Conservation (phyloP, 2,797 vertebrate genomes). For the Acipenser ruthenus region DNA sequence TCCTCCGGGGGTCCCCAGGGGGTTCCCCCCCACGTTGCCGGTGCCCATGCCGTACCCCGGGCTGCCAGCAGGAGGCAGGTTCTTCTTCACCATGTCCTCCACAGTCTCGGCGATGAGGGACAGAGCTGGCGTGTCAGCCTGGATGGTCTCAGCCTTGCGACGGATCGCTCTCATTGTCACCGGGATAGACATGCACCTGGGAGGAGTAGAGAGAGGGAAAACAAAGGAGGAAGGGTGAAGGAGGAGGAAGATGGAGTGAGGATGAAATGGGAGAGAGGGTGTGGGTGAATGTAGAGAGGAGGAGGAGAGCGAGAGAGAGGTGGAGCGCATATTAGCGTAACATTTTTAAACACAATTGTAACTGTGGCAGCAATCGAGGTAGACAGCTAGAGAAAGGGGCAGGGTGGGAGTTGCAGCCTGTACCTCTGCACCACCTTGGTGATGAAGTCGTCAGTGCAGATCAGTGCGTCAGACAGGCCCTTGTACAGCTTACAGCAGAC, state of each 20-base stretch:
- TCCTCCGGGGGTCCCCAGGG: conserved; percentile 79
- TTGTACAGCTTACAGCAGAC: conserved; percentile 95
- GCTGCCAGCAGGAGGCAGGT: conserved; percentile 88
- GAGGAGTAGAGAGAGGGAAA: conserved; percentile 9
- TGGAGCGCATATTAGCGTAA: no score
- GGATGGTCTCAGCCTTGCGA: conserved; percentile 95
- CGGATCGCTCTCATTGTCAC: conserved; percentile 97
- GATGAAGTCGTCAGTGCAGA: conserved; percentile 97
- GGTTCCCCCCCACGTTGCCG: conserved; percentile 57
- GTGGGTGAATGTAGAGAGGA: neutral
- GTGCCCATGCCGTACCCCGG: conserved; percentile 87
- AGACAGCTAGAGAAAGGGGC: neutral
- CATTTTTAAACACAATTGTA: no score
- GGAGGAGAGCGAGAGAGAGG: neutral
- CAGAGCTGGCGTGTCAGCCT: conserved; percentile 93
- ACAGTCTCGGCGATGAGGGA: conserved; percentile 95
- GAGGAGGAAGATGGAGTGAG: neutral
- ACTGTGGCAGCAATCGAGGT: no score
- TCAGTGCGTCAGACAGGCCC: conserved; percentile 89
- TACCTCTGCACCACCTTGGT: conserved; percentile 97
- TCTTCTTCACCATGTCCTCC: conserved; percentile 97
- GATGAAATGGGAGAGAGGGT: neutral
- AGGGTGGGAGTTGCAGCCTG: conserved; percentile 8
- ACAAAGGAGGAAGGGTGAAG: neutral
- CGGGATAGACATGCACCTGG: conserved; percentile 96